These are phyloP conservation scores for Condylostylus longicornis DNA, from an alignment of 1,140 invertebrate species.

Conservation along the genomic window DNA sequence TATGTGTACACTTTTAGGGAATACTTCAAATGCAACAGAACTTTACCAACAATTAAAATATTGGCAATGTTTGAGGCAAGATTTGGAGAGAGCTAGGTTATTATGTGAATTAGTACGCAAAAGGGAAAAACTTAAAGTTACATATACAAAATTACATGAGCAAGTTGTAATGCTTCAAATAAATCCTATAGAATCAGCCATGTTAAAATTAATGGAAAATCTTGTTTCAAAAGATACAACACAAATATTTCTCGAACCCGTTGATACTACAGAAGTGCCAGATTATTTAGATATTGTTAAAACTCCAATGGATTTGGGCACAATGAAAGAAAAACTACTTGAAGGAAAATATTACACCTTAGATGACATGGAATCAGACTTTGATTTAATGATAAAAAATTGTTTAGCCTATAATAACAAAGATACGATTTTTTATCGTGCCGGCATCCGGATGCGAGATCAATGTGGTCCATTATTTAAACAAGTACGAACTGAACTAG, in stretches of 20 bases:
- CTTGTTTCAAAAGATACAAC: conserved; percentile 66
- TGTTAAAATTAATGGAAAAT: conserved; percentile 58
- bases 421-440: conserved; percentile 72
- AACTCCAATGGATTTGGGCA: conserved; percentile 90
- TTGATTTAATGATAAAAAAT: conserved; percentile 86
- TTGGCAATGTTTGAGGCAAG: conserved; percentile 87
- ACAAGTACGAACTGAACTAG: conserved; percentile 56
- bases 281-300: conserved; percentile 87
- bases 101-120: conserved; percentile 90
- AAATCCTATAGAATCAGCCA: conserved; percentile 62
- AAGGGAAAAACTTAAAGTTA: conserved; percentile 85
- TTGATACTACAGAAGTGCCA: conserved; percentile 76
- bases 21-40: conserved; percentile 47
- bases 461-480: conserved; percentile 64
- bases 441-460: conserved; percentile 75
- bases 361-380: conserved; percentile 72
- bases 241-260: conserved; percentile 85
- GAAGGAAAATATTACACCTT: conserved; percentile 60
- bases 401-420: conserved; percentile 90
- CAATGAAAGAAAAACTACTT: conserved; percentile 71
- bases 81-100: conserved; percentile 81
- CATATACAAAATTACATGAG: conserved; percentile 67
- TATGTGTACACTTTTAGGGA: conserved; percentile 13
- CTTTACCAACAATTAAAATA: conserved; percentile 80
- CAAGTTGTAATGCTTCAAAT: conserved; percentile 66